phyloP scores from a whole-genome alignment of 1,140 invertebrate species.

The Carposina sasakii region DNA sequence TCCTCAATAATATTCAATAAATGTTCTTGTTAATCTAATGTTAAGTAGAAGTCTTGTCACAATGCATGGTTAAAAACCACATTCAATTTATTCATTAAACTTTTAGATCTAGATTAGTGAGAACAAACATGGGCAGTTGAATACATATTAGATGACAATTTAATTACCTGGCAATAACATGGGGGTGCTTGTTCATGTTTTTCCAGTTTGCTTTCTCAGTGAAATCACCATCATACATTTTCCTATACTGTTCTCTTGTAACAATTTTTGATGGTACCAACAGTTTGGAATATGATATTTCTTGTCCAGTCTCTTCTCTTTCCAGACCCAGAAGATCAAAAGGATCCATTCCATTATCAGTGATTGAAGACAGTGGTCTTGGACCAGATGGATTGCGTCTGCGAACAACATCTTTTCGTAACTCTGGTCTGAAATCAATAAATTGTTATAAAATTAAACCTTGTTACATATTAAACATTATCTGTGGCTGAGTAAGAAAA shows the following conservation, averaged over 20 bases:
- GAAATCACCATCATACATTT: constrained; percentile 73
- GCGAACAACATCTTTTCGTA: constrained; percentile 83
- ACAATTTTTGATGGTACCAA: constrained; percentile 83
- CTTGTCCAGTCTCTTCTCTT: constrained; percentile 85
- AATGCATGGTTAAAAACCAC: too few species aligned
- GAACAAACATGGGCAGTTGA: too few species aligned
- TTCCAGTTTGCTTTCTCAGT: constrained; percentile 68
- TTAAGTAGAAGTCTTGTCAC: too few species aligned
- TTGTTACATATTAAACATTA: too few species aligned
- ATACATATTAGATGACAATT: too few species aligned
- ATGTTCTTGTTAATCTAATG: too few species aligned
- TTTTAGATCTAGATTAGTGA: too few species aligned
- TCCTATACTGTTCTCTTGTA: constrained; percentile 67
- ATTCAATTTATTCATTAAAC: too few species aligned
- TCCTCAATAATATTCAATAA: too few species aligned
- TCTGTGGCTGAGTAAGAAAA: constrained; percentile 11
- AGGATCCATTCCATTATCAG: constrained; percentile 88
- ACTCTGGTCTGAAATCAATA: constrained; percentile 79
- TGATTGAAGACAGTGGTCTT: constrained; percentile 87
- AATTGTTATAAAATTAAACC: too few species aligned
- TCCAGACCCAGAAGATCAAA: constrained; percentile 89
- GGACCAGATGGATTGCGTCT: constrained; percentile 86
- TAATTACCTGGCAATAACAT: constrained; percentile 79
- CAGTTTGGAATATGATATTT: constrained; percentile 90
- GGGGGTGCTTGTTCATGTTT: constrained; percentile 68